Base-by-base conservation (phyloP, 2,113 vertebrate genomes). In the Laticauda laticaudata region DNA sequence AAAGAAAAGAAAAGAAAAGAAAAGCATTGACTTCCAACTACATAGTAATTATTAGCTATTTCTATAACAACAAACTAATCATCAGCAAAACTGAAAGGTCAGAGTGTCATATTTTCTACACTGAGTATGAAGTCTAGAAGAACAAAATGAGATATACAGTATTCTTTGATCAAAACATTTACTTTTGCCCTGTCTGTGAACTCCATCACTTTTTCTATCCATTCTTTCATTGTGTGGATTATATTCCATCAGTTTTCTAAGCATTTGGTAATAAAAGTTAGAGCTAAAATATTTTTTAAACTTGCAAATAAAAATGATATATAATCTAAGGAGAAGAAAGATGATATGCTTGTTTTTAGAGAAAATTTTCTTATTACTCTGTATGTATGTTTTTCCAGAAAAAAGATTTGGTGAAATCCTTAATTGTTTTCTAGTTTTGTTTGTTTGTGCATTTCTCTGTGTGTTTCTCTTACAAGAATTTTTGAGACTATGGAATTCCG, bases 381-480 rank as follows among this genome's bases (percentile, higher is more conserved):
- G 8, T 54, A 29, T 54, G 3, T 18, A 15, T 87, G 15, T 18
- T 18, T 20, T 7, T 2, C 26, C 14, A 39, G 18, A 39, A 18
- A 5, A 75, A 75, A 34, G n/a, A 34, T 75, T 34, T 75, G n/a
- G 5, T 34, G 64, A 75, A 75, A 81, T 81, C 5, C 15, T 39
- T 81, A 34, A 81, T 20, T 20, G 20, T n/a, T 75, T n/a, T 75
- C 5, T n/a, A n/a, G 26, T n/a, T 69, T n/a, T 69, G 26, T 15
- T n/a, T 69, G 34, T 20, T 1, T 81, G 5, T 81, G 34, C 2
- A 39, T 81, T 23, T 87, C 23, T 21, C 7, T 53, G 5, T 53
- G 14, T 87, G 12, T 57, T 91, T 92, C 64, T 92, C 92, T 93
- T 43, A 92, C 48, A 61, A 21, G 39, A 95, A 69, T n/a, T 89